Conservation (phyloP, 2,797 vertebrate genomes). For the Poliocrania exsul region DNA sequence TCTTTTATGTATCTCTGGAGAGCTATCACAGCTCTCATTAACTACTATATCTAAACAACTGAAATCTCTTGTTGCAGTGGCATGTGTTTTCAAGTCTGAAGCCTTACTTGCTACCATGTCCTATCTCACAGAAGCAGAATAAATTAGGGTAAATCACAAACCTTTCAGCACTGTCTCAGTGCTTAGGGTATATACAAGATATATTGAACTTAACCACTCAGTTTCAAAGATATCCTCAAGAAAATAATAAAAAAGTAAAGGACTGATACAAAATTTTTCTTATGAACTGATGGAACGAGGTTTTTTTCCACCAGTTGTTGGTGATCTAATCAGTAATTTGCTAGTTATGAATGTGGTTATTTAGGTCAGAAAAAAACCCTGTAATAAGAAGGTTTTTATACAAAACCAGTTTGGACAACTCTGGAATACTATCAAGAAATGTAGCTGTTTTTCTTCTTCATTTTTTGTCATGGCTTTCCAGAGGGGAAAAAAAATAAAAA, state of each 20-base stretch:
- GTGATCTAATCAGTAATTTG: not conserved
- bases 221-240: not conserved
- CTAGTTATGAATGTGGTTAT: not conserved
- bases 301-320: not conserved
- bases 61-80: conserved; percentile 23
- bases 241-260: not conserved
- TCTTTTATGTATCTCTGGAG: conserved; percentile 60
- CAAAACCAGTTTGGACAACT: not conserved
- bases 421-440: not conserved
- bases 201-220: not conserved
- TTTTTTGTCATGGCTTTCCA: not conserved
- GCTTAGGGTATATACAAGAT: not conserved
- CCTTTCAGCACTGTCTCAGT: not conserved
- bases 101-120: not conserved
- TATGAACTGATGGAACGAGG: not conserved
- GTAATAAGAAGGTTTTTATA: not conserved
- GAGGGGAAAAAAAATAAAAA: not conserved
- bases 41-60: conserved; percentile 27
- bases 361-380: not conserved
- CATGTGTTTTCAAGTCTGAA: conserved; percentile 37
- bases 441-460: not conserved
- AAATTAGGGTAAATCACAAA: not conserved
- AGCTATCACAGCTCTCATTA: conserved; percentile 62
- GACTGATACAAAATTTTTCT: not conserved
- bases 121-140: conserved; percentile 10